A percentile compares a stretch with the other conserved stretches of the same genome.
These are phyloP conservation scores for Eumerus sabulonum DNA, from an alignment of 2,888 invertebrate species.

Conservation along the genomic window DNA sequence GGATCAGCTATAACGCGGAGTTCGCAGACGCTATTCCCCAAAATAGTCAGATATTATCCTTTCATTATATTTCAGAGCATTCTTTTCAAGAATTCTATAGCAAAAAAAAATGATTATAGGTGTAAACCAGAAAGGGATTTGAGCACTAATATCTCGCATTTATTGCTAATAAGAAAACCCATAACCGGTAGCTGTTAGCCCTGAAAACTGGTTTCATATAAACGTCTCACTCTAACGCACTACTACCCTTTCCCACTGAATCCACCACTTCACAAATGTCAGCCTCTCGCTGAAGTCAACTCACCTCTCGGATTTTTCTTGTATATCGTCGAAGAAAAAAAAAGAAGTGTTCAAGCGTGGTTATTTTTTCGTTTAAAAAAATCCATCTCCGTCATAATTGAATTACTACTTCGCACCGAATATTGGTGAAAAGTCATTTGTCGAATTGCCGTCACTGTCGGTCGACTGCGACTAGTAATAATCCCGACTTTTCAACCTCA, in stretches of 20 bases:
- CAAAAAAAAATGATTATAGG: too few relatives aligned
- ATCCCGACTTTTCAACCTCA: conserved; percentile 26
- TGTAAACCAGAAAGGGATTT: too few relatives aligned
- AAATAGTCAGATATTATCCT: too few relatives aligned
- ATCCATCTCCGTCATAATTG: conserved; percentile 46
- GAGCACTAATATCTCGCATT: not conserved
- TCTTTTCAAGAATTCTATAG: too few relatives aligned
- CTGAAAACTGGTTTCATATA: conserved; percentile 41
- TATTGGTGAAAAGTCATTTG: conserved; percentile 28
- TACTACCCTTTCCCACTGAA: conserved; percentile 16
- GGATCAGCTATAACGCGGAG: too few relatives aligned
- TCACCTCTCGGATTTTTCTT: conserved; percentile 67
- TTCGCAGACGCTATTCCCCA: too few relatives aligned
- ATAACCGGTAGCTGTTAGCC: conserved; percentile 58
- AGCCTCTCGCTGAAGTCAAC: conserved; percentile 65
- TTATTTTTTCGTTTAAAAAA: conserved; percentile 65
- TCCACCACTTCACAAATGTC: conserved; percentile 66
- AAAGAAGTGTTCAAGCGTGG: conserved; percentile 69
- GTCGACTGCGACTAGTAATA: not conserved
- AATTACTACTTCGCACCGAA: conserved; percentile 47
- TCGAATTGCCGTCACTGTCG: conserved; percentile 41
- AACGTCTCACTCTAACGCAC: conserved; percentile 42
- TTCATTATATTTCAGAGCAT: too few relatives aligned
- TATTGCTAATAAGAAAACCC: conserved; percentile 4
- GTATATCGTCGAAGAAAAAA: conserved; percentile 67